A percentile compares a stretch with the other conserved stretches of the same genome.
Evolutionary conservation across 2,113 vertebrate species (phyloP).

Genomic region (Pseudopipra pipra): DNA sequence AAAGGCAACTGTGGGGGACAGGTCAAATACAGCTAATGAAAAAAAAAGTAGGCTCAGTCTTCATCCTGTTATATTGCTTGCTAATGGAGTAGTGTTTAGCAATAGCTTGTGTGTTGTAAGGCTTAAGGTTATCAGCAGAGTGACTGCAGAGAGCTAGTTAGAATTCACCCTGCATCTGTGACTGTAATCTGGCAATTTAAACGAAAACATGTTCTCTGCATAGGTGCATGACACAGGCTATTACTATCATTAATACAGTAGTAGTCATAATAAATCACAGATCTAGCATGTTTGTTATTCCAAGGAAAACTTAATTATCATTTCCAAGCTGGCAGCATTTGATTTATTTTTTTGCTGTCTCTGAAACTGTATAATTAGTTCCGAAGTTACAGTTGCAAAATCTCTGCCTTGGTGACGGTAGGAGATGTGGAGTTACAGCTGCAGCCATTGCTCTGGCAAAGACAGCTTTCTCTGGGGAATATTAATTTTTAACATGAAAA

Average conservation of each 20-base stretch:
- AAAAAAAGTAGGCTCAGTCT: not conserved
- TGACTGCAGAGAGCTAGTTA: constrained; percentile 50
- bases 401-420: not conserved
- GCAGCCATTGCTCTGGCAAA: not conserved
- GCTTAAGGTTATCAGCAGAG: constrained; percentile 58
- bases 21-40: constrained; percentile 20
- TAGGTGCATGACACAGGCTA: constrained; percentile 27
- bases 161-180: constrained; percentile 30
- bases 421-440: not conserved
- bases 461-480: not conserved
- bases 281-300: constrained; percentile 33
- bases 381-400: not conserved
- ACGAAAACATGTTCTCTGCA: constrained; percentile 16
- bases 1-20: not conserved
- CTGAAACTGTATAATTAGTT: constrained; percentile 33
- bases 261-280: constrained; percentile 48
- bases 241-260: constrained; percentile 37
- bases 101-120: constrained; percentile 36
- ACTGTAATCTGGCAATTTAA: constrained; percentile 32
- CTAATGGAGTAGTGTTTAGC: constrained; percentile 32
- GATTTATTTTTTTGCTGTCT: constrained; percentile 48
- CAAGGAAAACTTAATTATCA: constrained; percentile 52
- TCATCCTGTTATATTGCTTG: not conserved
- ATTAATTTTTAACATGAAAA: constrained; percentile 4
- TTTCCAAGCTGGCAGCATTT: constrained; percentile 43